These are phyloP conservation scores for Paradoxurus hermaphroditus DNA, from an alignment of 2,113 vertebrate genomes.

Conservation along the genomic window DNA sequence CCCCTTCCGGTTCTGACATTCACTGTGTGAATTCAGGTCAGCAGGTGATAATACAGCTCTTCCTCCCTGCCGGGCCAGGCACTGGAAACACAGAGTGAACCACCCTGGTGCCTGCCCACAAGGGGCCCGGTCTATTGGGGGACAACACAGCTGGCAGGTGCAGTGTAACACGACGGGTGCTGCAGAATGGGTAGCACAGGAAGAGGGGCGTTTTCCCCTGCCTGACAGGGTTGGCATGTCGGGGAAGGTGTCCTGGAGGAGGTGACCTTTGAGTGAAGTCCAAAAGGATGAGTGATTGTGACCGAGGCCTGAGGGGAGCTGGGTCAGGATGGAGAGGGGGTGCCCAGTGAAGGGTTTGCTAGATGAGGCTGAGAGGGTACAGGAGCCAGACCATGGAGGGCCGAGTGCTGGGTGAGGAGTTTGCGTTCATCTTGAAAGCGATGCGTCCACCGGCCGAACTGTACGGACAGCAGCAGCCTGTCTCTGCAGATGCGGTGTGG, in stretches of 20 bases:
- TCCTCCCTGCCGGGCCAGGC: neutral
- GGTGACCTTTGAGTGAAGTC: neutral
- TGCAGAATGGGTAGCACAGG: neutral
- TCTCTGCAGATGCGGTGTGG: neutral
- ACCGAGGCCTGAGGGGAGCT: neutral
- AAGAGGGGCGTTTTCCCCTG: neutral
- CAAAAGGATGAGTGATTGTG: neutral
- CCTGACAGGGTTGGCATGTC: neutral
- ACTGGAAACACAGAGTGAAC: neutral
- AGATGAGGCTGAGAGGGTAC: neutral
- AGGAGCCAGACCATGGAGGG: neutral
- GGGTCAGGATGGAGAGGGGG: neutral
- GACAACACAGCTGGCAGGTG: neutral
- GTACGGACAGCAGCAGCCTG: too few species aligned
- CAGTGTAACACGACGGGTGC: neutral
- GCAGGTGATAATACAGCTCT: neutral
- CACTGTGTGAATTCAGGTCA: neutral
- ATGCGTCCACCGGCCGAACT: neutral
- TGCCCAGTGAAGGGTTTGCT: neutral
- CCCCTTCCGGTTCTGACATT: neutral
- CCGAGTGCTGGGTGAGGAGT: neutral
- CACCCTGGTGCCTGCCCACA: neutral
- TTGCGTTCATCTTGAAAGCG: neutral
- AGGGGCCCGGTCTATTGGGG: neutral
- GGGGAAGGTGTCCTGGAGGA: neutral